These are phyloP conservation scores for Leptinotarsa defecta DNA, from an alignment of 1,140 invertebrate genomes.

Conservation along the genomic window DNA sequence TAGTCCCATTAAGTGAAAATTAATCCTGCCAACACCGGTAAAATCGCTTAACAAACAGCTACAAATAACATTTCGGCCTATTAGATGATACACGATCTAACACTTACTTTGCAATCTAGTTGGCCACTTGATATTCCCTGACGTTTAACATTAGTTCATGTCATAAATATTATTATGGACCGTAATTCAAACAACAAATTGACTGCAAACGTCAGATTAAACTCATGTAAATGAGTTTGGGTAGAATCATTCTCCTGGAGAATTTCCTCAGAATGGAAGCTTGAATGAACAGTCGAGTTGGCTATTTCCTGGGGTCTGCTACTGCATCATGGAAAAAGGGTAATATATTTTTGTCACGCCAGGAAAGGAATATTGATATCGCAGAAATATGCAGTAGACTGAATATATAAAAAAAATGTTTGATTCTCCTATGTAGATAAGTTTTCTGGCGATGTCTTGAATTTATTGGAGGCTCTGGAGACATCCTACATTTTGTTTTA, in stretches of 20 bases:
- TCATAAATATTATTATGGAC: constrained; percentile 30
- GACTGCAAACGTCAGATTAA: constrained; percentile 30
- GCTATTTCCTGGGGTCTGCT: constrained; percentile 3
- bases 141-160: constrained; percentile 30
- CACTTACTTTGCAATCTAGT: constrained; percentile 29
- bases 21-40: constrained; percentile 20
- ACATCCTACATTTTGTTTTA: too few species aligned
- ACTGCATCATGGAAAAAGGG: not conserved
- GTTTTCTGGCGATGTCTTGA: too few species aligned
- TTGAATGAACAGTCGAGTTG: constrained; percentile 8
- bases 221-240: constrained; percentile 32
- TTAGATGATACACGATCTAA: constrained; percentile 30
- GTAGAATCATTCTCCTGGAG: constrained; percentile 19
- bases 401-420: too few species aligned
- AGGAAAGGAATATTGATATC: not conserved
- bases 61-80: constrained; percentile 23
- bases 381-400: not conserved
- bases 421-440: too few species aligned
- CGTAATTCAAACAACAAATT: constrained; percentile 32
- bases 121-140: constrained; percentile 28
- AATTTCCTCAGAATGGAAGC: constrained; percentile 13
- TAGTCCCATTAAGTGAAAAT: constrained; percentile 25
- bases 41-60: constrained; percentile 24
- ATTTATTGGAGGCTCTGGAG: too few species aligned
- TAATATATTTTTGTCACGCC: not conserved